A percentile compares a stretch with the other conserved stretches of the same genome.
Evolutionary conservation across 2,113 vertebrate species (phyloP).

Genomic region (Melozone crissalis): DNA sequence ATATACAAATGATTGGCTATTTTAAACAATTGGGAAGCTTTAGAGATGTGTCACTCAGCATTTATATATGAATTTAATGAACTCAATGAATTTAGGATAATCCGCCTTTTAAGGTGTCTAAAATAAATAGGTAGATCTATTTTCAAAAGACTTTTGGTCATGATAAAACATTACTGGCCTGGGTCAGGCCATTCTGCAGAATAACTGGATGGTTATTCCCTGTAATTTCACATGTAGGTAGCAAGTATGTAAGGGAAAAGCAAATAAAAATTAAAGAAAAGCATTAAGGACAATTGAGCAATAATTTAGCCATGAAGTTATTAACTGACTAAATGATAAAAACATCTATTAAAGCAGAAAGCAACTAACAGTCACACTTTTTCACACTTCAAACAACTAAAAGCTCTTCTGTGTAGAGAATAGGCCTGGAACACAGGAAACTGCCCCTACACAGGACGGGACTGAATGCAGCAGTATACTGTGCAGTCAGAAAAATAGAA

Average conservation of each 20-base stretch:
- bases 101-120: not conserved
- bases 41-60: not conserved
- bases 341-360: not conserved
- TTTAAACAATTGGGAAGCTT: not conserved
- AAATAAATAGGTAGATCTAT: not conserved
- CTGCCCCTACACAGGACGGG: not conserved
- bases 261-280: not conserved
- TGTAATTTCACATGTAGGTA: not conserved
- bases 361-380: not conserved
- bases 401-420: not conserved
- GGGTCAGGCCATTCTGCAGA: not conserved
- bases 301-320: not conserved
- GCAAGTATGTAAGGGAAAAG: not conserved
- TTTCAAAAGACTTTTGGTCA: not conserved
- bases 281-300: not conserved
- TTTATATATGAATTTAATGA: not conserved
- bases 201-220: not conserved
- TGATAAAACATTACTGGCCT: not conserved
- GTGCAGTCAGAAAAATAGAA: not conserved
- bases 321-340: not conserved
- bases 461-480: not conserved
- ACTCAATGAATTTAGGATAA: not conserved
- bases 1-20: not conserved
- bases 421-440: not conserved
- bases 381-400: not conserved